Base-by-base conservation (phyloP, 2,888 invertebrate species). In the Cryptus armator region DNA sequence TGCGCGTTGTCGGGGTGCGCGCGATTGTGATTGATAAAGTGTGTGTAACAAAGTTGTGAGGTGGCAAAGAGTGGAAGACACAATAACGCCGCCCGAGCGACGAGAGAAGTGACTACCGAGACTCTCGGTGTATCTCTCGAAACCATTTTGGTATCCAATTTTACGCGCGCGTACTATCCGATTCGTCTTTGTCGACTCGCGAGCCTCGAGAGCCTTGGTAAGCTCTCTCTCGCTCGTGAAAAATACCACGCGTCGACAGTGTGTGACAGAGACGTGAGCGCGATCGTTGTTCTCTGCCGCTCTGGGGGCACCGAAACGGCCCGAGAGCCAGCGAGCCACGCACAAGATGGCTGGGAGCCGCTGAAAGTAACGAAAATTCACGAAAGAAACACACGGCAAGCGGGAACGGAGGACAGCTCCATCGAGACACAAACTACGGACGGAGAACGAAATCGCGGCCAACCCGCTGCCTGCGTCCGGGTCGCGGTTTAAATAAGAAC, bases 321-420 rank as follows among this genome's bases (percentile, higher is more conserved):
- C 37, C 37, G 88, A 80, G 79, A 74, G 78, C 62, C 78, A 71
- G 85, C 81, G 75, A 64, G 88, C 86, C 53, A 87, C 86, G 89
- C 88, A 87, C 91, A 91, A 91, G 90, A 91, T 91, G 91, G 91
- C 91, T 92, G 89, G 89, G 87, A 88, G 87, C 89, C 87, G 90
- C 88, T 92, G 90, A 90, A 88, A 89, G 87, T 86, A 37, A 87
- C 87, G 87, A 88, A 88, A 86, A 87, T 86, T 76, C 86, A 84
- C 77, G 87, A 88, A 87, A 86, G 86, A 86, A 48, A 46, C 78
- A 86, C 84, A 88, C 37, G 37, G 37, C 83, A 85, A 82, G 86
- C 66, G 48, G 48, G 62, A 87, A 81, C 88, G 87, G 82, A 71
- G 43, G 74, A 16, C 19, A 56, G 56, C 56, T 56, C 56, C 56